These are phyloP conservation scores for Zaprionus ornatus DNA, from an alignment of 1,140 invertebrate species.

Conservation along the genomic window DNA sequence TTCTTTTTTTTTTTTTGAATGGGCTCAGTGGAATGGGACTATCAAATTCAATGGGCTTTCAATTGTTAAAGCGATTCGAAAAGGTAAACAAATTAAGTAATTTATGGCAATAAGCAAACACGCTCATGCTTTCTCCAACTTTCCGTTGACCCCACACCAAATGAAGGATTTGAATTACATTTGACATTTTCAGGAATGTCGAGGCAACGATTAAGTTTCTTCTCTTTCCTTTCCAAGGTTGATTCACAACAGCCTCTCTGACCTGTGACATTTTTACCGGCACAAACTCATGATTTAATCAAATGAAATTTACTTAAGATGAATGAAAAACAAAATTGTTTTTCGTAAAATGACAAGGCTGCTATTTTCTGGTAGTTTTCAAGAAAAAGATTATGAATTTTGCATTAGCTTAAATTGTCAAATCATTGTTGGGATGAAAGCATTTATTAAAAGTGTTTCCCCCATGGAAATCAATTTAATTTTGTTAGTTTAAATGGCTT, in stretches of 20 bases:
- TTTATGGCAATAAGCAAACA: conserved; percentile 56
- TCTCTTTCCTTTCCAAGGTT: not conserved
- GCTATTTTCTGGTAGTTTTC: not conserved
- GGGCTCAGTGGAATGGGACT: not conserved
- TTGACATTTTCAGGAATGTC: conserved; percentile 17
- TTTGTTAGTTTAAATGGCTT: not conserved
- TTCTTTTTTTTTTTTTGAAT: not conserved
- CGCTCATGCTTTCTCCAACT: too few relatives aligned
- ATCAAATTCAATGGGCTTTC: conserved; percentile 44
- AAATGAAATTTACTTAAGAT: not conserved
- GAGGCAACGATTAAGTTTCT: conserved; percentile 4
- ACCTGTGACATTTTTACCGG: not conserved
- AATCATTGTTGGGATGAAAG: not conserved
- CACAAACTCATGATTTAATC: conserved; percentile 1
- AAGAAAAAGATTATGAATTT: not conserved
- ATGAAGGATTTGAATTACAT: conserved; percentile 22
- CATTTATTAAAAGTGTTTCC: not conserved
- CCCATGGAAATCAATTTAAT: not conserved
- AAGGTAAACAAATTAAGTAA: conserved; percentile 69
- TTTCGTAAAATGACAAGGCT: not conserved
- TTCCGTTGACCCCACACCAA: too few relatives aligned
- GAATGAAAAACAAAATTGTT: not conserved
- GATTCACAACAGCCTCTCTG: not conserved
- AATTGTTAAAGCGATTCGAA: conserved; percentile 54
- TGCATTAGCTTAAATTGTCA: not conserved